Evolutionary conservation across 2,797 vertebrate species (phyloP).

Genomic region (Naso thynnoides): DNA sequence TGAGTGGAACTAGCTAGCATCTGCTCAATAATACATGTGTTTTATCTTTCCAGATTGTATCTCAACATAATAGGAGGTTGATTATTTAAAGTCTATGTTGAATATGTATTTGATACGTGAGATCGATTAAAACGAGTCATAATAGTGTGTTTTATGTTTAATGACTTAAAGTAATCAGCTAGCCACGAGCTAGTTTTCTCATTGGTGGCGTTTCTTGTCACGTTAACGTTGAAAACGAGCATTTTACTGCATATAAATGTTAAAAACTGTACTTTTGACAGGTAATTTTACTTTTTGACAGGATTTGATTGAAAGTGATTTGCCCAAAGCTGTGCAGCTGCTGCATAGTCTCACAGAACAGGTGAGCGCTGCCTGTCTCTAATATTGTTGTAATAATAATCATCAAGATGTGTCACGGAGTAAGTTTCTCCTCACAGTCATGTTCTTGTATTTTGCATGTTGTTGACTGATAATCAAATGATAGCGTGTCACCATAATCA

Average conservation of each 20-base stretch:
- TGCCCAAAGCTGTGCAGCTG: constrained; percentile 77
- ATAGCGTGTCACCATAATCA: not conserved
- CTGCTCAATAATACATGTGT: not conserved
- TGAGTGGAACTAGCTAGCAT: constrained; percentile 67
- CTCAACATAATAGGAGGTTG: fast-evolving
- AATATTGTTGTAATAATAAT: not conserved
- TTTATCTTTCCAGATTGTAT: fast-evolving
- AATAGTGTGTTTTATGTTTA: not conserved
- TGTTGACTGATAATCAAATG: not conserved
- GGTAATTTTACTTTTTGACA: constrained; percentile 43
- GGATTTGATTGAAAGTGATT: constrained; percentile 79
- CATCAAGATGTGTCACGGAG: not conserved
- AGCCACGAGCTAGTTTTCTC: constrained; percentile 31
- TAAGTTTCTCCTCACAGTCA: too few relatives aligned
- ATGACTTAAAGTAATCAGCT: not conserved
- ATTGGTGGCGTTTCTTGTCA: too few relatives aligned
- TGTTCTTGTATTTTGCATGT: not conserved
- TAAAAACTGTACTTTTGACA: constrained; percentile 5
- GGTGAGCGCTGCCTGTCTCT: constrained; percentile 44
- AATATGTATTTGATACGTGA: not conserved
- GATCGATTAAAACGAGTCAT: not conserved
- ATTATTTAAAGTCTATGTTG: fast-evolving
- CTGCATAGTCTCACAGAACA: constrained; percentile 84
- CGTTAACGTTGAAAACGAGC: too few relatives aligned
- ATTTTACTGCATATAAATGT: too few relatives aligned